Percentiles rank a stretch among this genome's conserved stretches.
These are phyloP conservation scores for Hippolais icterina DNA, from an alignment of 2,113 vertebrate genomes.

Conservation along the genomic window DNA sequence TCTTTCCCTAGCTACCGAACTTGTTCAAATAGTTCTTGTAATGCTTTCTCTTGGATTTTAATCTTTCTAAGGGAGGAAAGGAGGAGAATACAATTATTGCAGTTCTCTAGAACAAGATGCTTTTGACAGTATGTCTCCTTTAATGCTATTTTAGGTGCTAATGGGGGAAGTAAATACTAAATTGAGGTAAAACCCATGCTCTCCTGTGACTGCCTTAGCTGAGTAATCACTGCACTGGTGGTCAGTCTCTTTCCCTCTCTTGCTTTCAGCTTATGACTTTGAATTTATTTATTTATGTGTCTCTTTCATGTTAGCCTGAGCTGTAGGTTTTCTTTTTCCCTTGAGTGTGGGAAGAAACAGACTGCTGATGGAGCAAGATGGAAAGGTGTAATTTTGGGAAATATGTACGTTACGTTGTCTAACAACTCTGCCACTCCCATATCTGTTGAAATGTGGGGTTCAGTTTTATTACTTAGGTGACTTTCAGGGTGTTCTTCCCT, in stretches of 20 bases:
- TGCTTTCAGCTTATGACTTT: not conserved
- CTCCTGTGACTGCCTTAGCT: not conserved
- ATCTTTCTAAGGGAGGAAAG: not conserved
- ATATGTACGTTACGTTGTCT: not conserved
- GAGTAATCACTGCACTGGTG: not conserved
- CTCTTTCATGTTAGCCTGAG: not conserved
- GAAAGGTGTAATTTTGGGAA: not conserved
- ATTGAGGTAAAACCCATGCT: fast-evolving
- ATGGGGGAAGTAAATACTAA: not conserved
- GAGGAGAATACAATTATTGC: not conserved
- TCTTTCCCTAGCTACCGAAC: not conserved
- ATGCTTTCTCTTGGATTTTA: not conserved
- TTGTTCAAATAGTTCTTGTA: not conserved
- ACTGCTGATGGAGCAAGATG: not conserved
- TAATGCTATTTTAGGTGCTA: not conserved
- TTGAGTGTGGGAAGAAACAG: not conserved
- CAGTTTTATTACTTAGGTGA: not conserved
- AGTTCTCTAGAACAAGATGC: not conserved
- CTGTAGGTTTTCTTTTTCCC: not conserved
- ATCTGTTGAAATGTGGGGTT: not conserved
- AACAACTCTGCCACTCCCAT: not conserved
- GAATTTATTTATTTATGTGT: not conserved
- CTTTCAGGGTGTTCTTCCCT: not conserved
- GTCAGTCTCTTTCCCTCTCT: not conserved
- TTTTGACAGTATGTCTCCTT: not conserved